phyloP scores from a whole-genome alignment of 2,797 vertebrate species.

The Alectoris magna region DNA sequence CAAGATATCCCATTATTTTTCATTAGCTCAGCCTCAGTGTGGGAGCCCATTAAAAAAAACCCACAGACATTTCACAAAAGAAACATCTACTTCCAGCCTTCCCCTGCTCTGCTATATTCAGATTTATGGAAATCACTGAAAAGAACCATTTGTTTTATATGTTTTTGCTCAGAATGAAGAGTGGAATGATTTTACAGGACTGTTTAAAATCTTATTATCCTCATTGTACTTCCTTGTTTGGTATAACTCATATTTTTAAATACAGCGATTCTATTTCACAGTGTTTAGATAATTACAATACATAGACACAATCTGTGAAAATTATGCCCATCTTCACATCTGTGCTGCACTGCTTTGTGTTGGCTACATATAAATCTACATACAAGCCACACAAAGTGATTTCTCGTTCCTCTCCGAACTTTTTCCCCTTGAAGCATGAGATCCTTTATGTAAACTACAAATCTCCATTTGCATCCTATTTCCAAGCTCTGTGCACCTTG shows the following conservation, averaged over 20 bases:
- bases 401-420: background rate
- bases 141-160: background rate
- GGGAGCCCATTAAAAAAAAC: background rate
- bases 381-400: background rate
- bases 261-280: background rate
- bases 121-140: background rate
- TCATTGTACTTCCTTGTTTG: background rate
- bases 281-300: background rate
- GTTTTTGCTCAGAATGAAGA: background rate
- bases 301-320: background rate
- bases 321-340: background rate
- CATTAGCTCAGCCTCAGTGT: background rate
- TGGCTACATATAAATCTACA: background rate
- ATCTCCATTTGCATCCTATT: background rate
- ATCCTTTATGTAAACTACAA: background rate
- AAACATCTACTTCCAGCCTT: background rate
- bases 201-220: background rate
- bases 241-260: background rate
- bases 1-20: slow-evolving; percentile 40
- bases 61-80: background rate
- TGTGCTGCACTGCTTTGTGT: background rate
- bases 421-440: background rate
- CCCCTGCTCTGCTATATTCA: background rate
- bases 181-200: background rate
- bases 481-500: background rate